phyloP scores from a whole-genome alignment of 2,113 vertebrate species.

The Rattus rattus region DNA sequence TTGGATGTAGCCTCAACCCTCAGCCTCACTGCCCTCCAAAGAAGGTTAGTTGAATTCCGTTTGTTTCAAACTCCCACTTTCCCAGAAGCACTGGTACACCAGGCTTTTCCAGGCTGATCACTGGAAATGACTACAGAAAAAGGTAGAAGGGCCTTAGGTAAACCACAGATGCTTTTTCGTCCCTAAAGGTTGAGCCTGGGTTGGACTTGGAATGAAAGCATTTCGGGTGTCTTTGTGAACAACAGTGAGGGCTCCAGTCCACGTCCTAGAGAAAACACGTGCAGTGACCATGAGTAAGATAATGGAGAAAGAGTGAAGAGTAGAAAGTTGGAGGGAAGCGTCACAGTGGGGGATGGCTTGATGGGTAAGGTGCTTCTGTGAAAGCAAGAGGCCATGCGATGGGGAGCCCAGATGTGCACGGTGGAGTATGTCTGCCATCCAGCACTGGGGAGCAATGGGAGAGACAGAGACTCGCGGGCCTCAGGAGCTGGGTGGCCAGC shows the following conservation, averaged over 20 bases:
- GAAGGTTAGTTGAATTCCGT: background rate
- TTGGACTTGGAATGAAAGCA: background rate
- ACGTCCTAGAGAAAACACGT: background rate
- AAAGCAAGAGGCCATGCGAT: background rate
- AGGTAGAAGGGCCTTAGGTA: background rate
- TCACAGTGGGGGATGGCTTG: background rate
- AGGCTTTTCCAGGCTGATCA: background rate
- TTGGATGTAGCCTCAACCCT: background rate
- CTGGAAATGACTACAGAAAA: background rate
- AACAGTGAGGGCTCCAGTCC: background rate
- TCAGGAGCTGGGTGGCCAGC: background rate
- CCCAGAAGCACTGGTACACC: background rate
- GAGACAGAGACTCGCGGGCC: background rate
- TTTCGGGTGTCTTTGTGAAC: conserved; percentile 20
- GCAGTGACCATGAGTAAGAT: background rate
- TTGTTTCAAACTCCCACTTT: background rate
- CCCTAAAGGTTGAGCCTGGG: background rate
- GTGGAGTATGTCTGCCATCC: background rate
- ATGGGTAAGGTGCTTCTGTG: background rate
- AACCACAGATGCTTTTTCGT: background rate
- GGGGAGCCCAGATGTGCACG: background rate
- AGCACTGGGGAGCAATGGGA: background rate
- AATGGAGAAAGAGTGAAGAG: background rate
- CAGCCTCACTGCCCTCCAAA: too few species aligned
- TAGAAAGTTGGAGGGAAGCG: background rate